Conservation (phyloP, 2,888 invertebrate species). For the Tricholauxania praeusta region DNA sequence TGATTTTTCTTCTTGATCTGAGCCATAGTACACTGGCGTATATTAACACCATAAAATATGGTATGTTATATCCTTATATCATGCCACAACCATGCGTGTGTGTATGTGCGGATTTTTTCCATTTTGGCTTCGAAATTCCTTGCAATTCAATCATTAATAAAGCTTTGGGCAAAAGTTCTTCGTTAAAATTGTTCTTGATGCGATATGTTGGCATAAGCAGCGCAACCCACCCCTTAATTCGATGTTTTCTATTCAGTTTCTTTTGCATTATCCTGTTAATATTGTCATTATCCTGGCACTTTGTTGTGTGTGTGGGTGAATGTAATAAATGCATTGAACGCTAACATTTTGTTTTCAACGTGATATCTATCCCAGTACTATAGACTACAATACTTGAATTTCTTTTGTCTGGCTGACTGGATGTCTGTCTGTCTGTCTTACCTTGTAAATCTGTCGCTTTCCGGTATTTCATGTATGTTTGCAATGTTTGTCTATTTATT, state of each 20-base stretch:
- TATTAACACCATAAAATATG: constrained; percentile 45
- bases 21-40: constrained; percentile 35
- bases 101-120: constrained; percentile 8
- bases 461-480: constrained; percentile 36
- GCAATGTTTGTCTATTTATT: constrained; percentile 41
- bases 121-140: constrained; percentile 36
- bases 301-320: not conserved
- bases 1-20: constrained; percentile 32
- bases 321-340: constrained; percentile 34
- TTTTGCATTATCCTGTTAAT: constrained; percentile 35
- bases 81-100: not conserved
- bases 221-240: not conserved
- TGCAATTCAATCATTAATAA: constrained; percentile 51
- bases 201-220: too few relatives aligned
- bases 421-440: constrained; percentile 13
- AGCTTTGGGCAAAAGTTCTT: constrained; percentile 43
- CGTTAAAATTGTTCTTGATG: constrained; percentile 4
- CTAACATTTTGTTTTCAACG: constrained; percentile 2
- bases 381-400: not conserved
- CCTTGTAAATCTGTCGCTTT: constrained; percentile 45
- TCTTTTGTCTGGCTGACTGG: constrained; percentile 14
- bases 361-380: not conserved
- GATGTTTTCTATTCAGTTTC: not conserved
- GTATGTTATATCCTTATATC: constrained; percentile 31
- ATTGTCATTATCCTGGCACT: constrained; percentile 31